Conservation (phyloP, 2,888 invertebrate genomes). For the Leptura quadrifasciata region DNA sequence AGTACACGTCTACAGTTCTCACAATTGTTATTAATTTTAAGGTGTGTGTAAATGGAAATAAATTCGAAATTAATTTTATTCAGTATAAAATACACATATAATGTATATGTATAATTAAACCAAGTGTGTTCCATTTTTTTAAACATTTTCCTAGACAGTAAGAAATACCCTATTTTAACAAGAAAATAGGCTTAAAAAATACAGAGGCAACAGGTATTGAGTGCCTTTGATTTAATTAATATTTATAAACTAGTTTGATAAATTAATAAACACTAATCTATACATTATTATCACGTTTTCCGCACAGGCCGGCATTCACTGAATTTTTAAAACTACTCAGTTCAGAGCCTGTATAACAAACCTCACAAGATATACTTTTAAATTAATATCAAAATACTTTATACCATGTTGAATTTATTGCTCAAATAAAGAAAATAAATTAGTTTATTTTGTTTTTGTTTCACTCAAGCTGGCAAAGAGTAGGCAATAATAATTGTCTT, state of each 20-base stretch:
- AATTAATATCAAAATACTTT: too few relatives aligned
- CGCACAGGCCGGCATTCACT: not conserved
- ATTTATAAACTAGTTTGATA: too few relatives aligned
- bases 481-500: not conserved
- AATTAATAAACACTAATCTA: too few relatives aligned
- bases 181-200: too few relatives aligned
- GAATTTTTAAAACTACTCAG: not conserved
- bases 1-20: conserved; percentile 5
- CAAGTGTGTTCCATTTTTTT: too few relatives aligned
- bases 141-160: too few relatives aligned
- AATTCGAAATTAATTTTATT: not conserved
- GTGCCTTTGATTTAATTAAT: too few relatives aligned
- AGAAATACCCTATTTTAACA: too few relatives aligned
- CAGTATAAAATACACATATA: not conserved
- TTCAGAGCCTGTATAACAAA: not conserved
- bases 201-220: too few relatives aligned
- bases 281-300: too few relatives aligned
- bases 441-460: conserved; percentile 17
- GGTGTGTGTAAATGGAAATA: not conserved
- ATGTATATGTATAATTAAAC: not conserved
- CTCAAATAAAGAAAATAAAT: conserved; percentile 21
- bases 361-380: not conserved
- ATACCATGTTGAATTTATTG: not conserved
- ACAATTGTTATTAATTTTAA: conserved; percentile 16
- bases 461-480: not conserved